phyloP scores from a whole-genome alignment of 2,113 vertebrate genomes.

The Benthochromis sp. region DNA sequence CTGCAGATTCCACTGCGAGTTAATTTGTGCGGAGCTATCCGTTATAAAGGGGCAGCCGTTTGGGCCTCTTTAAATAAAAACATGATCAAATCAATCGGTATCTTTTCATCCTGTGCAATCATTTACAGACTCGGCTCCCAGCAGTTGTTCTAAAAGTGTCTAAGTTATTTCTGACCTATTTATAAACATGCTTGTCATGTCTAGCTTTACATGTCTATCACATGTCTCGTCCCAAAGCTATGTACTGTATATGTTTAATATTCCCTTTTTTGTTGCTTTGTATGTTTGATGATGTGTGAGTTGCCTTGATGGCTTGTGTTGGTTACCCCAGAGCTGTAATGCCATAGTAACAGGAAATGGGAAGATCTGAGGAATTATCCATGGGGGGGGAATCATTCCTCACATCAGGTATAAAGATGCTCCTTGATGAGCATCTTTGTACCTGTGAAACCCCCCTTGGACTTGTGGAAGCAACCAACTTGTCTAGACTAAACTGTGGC shows the following conservation, averaged over 20 bases:
- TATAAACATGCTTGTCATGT: not conserved
- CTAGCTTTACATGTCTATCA: not conserved
- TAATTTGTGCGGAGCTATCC: not conserved
- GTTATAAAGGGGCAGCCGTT: not conserved
- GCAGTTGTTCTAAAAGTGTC: not conserved
- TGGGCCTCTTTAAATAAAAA: not conserved
- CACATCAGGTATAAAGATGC: not conserved
- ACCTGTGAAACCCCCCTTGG: constrained; percentile 18
- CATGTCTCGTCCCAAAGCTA: not conserved
- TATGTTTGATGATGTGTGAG: not conserved
- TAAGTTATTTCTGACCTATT: not conserved
- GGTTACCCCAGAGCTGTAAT: constrained; percentile 40
- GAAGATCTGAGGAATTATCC: constrained; percentile 8
- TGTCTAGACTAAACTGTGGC: constrained; percentile 59
- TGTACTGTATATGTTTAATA: not conserved
- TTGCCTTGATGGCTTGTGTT: constrained; percentile 33
- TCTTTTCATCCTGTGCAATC: not conserved
- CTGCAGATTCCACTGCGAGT: not conserved
- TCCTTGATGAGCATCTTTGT: not conserved
- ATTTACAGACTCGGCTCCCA: not conserved
- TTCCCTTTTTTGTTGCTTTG: not conserved
- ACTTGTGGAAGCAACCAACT: constrained; percentile 46
- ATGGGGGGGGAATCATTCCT: not conserved
- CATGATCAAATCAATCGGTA: not conserved
- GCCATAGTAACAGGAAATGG: constrained; percentile 68